Evolutionary conservation across 1,140 invertebrate genomes (phyloP), one percentile per base, ranked within the genome.

Genomic region (Drosophila triauraria): DNA sequence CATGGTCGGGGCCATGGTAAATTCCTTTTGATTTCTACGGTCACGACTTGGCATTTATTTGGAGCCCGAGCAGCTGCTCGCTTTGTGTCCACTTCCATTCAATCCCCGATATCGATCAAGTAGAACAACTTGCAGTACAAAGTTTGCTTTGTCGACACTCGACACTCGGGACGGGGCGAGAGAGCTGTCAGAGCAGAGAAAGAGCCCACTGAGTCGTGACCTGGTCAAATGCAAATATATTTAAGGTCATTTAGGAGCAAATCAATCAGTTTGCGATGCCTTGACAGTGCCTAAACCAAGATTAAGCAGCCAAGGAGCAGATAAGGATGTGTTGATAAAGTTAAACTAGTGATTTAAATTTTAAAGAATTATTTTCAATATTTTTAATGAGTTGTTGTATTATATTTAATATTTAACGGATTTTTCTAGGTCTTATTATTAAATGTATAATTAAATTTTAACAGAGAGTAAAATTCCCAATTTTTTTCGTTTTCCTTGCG

Each of bases 161-260:
- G 48, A 56, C 56, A 77, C 54, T 60, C 35, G 47, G 38, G 1
- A 15, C 12, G 17, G 12, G 32, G 10, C 32, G 20, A 20, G 4
- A 56, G 58, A 40, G 65, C 65, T 25, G 44, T 2, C 68, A 20
- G 17, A 42, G 25, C 64, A 10, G 20, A 71, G 50, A 47, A 47
- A 40, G 68, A 43, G 32, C 17, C 43, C 32, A 69, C 7, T 70
- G 69, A 71, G 38, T 59, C 65, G 65, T 50, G 53, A 72, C 69
- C 53, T 71, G 50, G 38, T 40, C 44, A 71, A 72, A 72, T 59
- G 67, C 43, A 72, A 72, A 72, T 72, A 71, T 48, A 71, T 71
- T 50, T 68, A 46, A 53, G 40, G 63, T 47, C 63, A 54, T 56
- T 68, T 43, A 23, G 44, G 27, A 59, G 51, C 38, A 72, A 59